Conservation (phyloP, 2,888 invertebrate species). For the Caradrina kadenii region DNA sequence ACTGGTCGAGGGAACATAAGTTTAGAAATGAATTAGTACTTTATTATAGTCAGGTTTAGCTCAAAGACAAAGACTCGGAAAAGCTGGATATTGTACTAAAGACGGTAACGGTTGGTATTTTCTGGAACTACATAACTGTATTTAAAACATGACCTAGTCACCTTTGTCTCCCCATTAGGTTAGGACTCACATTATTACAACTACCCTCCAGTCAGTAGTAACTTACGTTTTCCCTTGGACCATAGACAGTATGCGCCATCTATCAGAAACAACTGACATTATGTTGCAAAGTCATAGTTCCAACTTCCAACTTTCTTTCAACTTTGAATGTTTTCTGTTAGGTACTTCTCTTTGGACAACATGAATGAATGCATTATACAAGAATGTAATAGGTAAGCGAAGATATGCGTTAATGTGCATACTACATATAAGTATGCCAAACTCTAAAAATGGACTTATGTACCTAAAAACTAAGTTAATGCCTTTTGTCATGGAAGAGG, state of each 20-base stretch:
- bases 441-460: no score
- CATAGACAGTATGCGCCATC: slow-evolving; percentile 45
- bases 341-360: not conserved
- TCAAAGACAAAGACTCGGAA: not conserved
- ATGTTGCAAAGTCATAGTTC: slow-evolving; percentile 9
- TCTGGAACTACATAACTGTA: no score
- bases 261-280: slow-evolving; percentile 21
- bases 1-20: not conserved
- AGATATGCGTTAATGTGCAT: not conserved
- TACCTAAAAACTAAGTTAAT: not conserved
- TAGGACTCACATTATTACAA: not conserved
- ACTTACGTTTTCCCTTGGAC: not conserved
- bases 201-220: not conserved
- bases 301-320: slow-evolving; percentile 15
- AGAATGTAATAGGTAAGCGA: not conserved
- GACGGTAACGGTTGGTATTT: no score
- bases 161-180: not conserved
- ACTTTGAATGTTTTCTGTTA: slow-evolving; percentile 17
- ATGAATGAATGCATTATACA: slow-evolving; percentile 11
- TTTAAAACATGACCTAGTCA: no score
- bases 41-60: not conserved
- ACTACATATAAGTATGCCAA: not conserved
- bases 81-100: not conserved
- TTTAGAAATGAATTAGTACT: not conserved
- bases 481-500: not conserved